phyloP scores from a whole-genome alignment of 2,888 invertebrate genomes.

The Oscheius sp. region DNA sequence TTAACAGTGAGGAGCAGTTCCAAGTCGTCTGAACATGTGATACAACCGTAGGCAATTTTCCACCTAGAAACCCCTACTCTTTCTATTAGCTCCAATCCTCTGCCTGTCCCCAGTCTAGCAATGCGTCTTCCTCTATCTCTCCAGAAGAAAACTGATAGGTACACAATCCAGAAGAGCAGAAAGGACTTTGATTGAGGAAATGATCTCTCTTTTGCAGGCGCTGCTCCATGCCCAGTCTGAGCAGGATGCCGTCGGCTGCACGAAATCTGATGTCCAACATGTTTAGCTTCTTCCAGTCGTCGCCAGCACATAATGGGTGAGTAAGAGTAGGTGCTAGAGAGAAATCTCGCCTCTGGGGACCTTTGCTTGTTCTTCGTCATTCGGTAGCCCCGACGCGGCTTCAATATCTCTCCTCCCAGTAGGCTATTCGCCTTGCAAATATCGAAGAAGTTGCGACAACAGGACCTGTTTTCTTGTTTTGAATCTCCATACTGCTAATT shows the following conservation, averaged over 20 bases:
- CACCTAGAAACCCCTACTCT: too few relatives aligned
- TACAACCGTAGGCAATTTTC: too few relatives aligned
- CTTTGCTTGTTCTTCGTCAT: background rate
- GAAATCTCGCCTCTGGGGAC: background rate
- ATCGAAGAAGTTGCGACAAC: background rate
- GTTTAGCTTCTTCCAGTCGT: constrained; percentile 55
- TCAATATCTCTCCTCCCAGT: too few relatives aligned
- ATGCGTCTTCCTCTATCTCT: background rate
- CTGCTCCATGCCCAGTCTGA: constrained; percentile 55
- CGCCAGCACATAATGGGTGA: constrained; percentile 55
- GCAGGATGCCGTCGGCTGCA: constrained; percentile 63
- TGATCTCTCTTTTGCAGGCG: constrained; percentile 28
- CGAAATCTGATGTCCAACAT: constrained; percentile 59
- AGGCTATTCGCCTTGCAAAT: too few relatives aligned
- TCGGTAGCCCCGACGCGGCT: background rate
- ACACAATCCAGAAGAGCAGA: background rate
- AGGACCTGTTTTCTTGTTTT: background rate
- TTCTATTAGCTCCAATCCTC: too few relatives aligned
- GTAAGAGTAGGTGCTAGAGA: constrained; percentile 17
- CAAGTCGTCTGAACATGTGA: too few relatives aligned
- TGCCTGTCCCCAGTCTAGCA: background rate
- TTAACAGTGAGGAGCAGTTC: too few relatives aligned
- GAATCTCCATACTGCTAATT: too few relatives aligned
- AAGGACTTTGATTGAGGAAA: background rate
- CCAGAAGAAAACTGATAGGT: background rate